phyloP scores from a whole-genome alignment of 2,113 vertebrate species.

The Lipophrys pholis region DNA sequence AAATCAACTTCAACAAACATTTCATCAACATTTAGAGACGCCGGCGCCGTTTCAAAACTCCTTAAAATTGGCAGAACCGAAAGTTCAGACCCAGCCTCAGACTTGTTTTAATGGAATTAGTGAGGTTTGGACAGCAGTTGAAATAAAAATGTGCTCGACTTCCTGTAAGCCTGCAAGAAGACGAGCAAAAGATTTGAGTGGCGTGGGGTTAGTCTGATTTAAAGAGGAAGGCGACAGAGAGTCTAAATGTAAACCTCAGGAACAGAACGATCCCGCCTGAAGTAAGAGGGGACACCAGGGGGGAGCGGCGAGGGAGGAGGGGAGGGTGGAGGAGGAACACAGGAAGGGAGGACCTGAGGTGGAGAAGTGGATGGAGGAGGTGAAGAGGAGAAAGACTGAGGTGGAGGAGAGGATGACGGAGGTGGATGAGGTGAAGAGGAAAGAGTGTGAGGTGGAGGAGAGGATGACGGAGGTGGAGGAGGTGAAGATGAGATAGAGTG shows the following conservation, averaged over 20 bases:
- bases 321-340: neutral
- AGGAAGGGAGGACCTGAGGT: too few species aligned
- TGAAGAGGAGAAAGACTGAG: neutral
- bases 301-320: conserved; percentile 63
- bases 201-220: conserved; percentile 14
- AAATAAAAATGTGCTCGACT: conserved; percentile 4
- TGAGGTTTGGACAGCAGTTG: neutral
- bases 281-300: conserved; percentile 62
- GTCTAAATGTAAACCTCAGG: conserved; percentile 76
- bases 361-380: neutral
- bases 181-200: neutral
- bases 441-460: neutral
- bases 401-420: conserved; percentile 1
- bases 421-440: neutral
- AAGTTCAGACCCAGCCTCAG: neutral
- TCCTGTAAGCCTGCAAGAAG: neutral
- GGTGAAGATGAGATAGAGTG: too few species aligned
- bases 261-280: conserved; percentile 68
- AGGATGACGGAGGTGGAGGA: neutral
- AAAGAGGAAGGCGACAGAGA: conserved; percentile 13
- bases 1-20: neutral
- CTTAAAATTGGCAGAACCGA: neutral
- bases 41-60: conserved; percentile 1
- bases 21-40: neutral
- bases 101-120: neutral